phyloP scores from a whole-genome alignment of 2,113 vertebrate species.

The Sarotherodon lohbergeri region DNA sequence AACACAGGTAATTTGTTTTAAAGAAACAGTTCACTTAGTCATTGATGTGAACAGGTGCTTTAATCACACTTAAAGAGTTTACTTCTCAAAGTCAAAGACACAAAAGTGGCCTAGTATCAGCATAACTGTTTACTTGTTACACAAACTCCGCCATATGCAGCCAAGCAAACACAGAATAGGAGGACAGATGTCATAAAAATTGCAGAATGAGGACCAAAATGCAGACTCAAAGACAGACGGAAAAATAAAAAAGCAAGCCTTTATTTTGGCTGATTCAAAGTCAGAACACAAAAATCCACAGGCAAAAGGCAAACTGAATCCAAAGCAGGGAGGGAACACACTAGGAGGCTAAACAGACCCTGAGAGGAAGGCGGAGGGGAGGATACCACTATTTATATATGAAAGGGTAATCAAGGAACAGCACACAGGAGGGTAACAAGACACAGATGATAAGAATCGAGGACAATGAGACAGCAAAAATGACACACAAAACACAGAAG shows the following conservation, averaged over 20 bases:
- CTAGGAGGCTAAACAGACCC: not conserved
- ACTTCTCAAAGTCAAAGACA: not conserved
- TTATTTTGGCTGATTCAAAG: not conserved
- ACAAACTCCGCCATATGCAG: not conserved
- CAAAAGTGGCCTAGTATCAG: not conserved
- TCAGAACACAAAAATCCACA: not conserved
- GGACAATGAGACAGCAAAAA: not conserved
- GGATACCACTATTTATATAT: not conserved
- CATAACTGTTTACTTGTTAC: not conserved
- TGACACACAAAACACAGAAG: not conserved
- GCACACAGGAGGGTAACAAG: not conserved
- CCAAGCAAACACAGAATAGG: not conserved
- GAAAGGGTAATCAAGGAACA: not conserved
- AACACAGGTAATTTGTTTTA: not conserved
- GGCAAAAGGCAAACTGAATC: not conserved
- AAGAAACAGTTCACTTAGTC: not conserved
- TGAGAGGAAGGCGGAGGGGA: not conserved
- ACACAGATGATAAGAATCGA: not conserved
- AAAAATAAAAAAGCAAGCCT: not conserved
- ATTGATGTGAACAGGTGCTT: not conserved
- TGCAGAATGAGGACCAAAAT: not conserved
- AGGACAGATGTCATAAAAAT: not conserved
- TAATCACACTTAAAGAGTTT: not conserved
- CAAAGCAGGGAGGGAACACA: not conserved
- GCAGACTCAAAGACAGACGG: not conserved